Percentiles rank a stretch among this genome's conserved stretches.
These are phyloP conservation scores for Oryzias celebensis DNA, from an alignment of 2,113 vertebrate species.

Conservation along the genomic window DNA sequence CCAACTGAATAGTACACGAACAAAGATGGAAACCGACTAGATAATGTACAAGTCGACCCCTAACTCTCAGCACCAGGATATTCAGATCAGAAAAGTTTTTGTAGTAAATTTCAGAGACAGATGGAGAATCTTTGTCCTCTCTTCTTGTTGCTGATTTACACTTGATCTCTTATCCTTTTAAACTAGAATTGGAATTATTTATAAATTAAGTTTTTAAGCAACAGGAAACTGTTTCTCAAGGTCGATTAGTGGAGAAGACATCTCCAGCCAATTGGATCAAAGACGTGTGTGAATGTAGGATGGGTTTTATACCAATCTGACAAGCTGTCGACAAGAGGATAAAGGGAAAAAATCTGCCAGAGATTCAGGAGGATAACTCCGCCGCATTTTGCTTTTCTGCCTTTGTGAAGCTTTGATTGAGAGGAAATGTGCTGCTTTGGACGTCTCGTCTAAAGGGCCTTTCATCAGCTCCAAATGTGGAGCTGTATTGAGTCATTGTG, in stretches of 20 bases:
- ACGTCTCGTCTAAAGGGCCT: constrained; percentile 50
- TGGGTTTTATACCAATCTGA: constrained; percentile 62
- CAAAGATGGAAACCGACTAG: constrained; percentile 59
- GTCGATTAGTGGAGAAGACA: constrained; percentile 53
- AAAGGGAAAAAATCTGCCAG: constrained; percentile 46
- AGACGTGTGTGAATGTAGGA: constrained; percentile 48
- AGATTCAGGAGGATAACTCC: constrained; percentile 71
- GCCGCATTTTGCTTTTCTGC: constrained; percentile 50
- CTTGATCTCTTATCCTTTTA: constrained; percentile 5
- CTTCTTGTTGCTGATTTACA: constrained; percentile 2
- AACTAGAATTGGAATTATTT: constrained; percentile 13
- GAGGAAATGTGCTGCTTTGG: constrained; percentile 60
- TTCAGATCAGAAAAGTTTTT: constrained; percentile 23
- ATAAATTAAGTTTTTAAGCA: constrained; percentile 15
- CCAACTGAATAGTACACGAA: constrained; percentile 64
- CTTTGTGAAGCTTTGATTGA: constrained; percentile 70
- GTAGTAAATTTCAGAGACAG: constrained; percentile 16
- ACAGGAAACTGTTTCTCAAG: constrained; percentile 59
- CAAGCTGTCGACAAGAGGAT: constrained; percentile 64
- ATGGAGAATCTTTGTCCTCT: constrained; percentile 4
- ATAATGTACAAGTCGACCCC: constrained; percentile 57
- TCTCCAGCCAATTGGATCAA: constrained; percentile 60
- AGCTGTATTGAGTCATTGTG: constrained; percentile 51
- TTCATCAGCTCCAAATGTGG: constrained; percentile 48
- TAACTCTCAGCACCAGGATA: constrained; percentile 8